A percentile compares a stretch with the other conserved stretches of the same genome.
Evolutionary conservation across 2,113 vertebrate genomes (phyloP).

Genomic region (Antechinus stuartii): DNA sequence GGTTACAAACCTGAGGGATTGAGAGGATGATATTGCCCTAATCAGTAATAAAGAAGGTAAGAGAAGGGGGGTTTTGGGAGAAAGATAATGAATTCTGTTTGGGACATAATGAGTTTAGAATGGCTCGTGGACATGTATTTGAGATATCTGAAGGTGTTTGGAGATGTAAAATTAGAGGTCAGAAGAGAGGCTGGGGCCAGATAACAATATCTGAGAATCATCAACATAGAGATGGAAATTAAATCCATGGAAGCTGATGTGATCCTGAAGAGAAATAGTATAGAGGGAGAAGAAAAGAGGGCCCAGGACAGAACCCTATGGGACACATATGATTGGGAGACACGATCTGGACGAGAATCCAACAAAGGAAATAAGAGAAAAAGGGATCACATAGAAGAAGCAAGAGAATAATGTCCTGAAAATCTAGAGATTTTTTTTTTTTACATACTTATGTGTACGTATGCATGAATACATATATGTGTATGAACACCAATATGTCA

Average conservation of each 20-base stretch:
- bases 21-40: not conserved
- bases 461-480: not conserved
- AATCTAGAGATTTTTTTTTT: not conserved
- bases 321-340: not conserved
- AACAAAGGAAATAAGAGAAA: not conserved
- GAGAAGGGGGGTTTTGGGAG: not conserved
- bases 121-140: not conserved
- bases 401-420: not conserved
- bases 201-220: not conserved
- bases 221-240: not conserved
- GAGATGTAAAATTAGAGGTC: not conserved
- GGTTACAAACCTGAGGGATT: not conserved
- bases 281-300: not conserved
- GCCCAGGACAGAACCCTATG: not conserved
- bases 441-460: not conserved
- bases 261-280: not conserved
- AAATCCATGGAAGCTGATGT: not conserved
- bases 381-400: not conserved
- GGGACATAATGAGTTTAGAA: not conserved
- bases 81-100: not conserved
- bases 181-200: not conserved
- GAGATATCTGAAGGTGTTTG: not conserved
- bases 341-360: not conserved
- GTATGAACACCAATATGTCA: not conserved
- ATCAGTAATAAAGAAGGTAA: not conserved